These are phyloP conservation scores for Acipenser oxyrinchus DNA, from an alignment of 2,797 vertebrate genomes.

Conservation along the genomic window DNA sequence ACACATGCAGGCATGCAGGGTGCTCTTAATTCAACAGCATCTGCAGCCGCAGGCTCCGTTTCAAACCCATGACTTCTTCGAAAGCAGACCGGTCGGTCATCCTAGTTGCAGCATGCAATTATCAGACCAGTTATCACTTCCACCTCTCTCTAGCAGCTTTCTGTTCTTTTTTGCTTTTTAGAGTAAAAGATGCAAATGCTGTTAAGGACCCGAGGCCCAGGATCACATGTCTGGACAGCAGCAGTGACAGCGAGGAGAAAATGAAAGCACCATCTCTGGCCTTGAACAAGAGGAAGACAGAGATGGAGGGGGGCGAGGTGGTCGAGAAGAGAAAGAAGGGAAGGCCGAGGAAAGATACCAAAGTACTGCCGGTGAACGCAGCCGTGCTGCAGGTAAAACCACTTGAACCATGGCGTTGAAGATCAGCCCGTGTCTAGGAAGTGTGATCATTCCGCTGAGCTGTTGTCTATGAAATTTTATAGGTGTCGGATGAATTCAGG, in stretches of 20 bases:
- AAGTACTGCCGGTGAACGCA: slow-evolving; percentile 65
- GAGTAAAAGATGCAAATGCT: slow-evolving; percentile 70
- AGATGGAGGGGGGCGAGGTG: slow-evolving; percentile 75
- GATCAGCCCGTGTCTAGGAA: no score
- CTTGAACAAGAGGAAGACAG: slow-evolving; percentile 76
- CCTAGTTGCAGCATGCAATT: no score
- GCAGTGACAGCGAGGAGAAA: slow-evolving; percentile 95
- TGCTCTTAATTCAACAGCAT: no score
- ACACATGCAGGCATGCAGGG: no score
- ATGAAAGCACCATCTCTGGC: slow-evolving; percentile 64
- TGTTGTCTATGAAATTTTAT: no score
- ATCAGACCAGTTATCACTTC: no score
- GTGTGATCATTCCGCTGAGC: no score
- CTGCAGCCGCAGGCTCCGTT: no score
- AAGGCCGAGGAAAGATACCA: slow-evolving; percentile 82
- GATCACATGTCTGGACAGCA: slow-evolving; percentile 62
- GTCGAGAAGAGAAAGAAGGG: slow-evolving; percentile 95
- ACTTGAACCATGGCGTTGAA: not conserved
- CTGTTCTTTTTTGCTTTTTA: slow-evolving; percentile 24
- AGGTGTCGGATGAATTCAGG: no score
- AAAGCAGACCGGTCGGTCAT: no score
- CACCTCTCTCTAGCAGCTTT: not conserved
- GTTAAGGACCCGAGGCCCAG: slow-evolving; percentile 67
- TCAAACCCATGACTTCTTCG: no score
- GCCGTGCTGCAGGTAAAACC: slow-evolving; percentile 63